A percentile compares a stretch with the other conserved stretches of the same genome.
Conservation (phyloP, 2,888 invertebrate species). For the Catonia carolina region DNA sequence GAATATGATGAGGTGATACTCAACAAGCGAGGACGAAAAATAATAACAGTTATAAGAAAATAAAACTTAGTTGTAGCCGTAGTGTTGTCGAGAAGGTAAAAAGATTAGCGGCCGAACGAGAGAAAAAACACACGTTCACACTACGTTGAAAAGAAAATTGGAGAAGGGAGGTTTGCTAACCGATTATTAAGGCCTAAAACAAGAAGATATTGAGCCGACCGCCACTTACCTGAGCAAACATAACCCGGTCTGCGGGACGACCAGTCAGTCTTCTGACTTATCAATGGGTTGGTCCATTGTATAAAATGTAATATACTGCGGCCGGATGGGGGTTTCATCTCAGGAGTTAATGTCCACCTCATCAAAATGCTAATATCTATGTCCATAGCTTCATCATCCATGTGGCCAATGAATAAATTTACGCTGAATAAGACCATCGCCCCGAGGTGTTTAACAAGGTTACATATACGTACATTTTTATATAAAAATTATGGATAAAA, state of each 20-base stretch:
- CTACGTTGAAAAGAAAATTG: slow-evolving; percentile 12
- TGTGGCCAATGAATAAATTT: slow-evolving; percentile 10
- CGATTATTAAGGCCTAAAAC: slow-evolving; percentile 2
- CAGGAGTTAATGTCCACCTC: neutral
- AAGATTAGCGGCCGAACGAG: neutral
- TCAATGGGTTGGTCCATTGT: no score
- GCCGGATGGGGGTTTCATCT: no score
- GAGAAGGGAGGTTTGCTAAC: slow-evolving; percentile 6
- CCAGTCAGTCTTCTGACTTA: no score
- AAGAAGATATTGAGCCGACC: no score
- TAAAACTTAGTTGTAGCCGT: neutral
- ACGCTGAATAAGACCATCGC: slow-evolving; percentile 11
- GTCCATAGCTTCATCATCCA: no score
- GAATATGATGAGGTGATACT: neutral
- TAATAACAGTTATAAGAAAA: slow-evolving; percentile 3
- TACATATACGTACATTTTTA: no score
- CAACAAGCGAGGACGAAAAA: slow-evolving; percentile 1
- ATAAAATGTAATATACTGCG: no score
- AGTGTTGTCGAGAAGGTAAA: slow-evolving; percentile 11
- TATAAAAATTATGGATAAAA: no score
- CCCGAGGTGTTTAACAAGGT: neutral
- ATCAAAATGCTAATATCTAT: slow-evolving; percentile 7
- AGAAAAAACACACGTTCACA: slow-evolving; percentile 9
- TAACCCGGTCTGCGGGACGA: neutral
- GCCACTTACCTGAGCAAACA: slow-evolving; percentile 2